Percentiles rank a stretch among this genome's conserved stretches.
Evolutionary conservation across 2,113 vertebrate species (phyloP).

Genomic region (Guaruba guarouba): DNA sequence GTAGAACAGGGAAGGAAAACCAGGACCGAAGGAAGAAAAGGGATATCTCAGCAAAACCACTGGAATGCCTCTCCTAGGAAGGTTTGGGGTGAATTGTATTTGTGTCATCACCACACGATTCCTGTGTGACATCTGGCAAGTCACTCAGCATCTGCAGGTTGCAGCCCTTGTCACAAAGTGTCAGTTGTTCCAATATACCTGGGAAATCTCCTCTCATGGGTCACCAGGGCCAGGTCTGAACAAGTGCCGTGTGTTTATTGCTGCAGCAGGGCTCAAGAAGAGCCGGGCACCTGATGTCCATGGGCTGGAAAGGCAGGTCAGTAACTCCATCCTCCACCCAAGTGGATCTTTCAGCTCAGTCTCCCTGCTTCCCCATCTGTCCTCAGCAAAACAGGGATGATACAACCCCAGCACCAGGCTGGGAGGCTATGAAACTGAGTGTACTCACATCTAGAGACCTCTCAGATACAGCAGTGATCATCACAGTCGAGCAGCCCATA

Average conservation of each 20-base stretch:
- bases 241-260: rapidly evolving
- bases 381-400: neutral
- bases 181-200: neutral
- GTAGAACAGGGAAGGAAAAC: neutral
- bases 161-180: neutral
- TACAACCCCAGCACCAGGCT: neutral
- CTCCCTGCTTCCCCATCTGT: neutral
- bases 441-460: neutral
- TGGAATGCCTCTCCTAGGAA: neutral
- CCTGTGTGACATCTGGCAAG: neutral
- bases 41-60: neutral
- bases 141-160: neutral
- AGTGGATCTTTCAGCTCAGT: neutral
- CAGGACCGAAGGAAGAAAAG: neutral
- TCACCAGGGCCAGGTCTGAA: neutral
- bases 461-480: neutral
- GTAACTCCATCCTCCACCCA: neutral
- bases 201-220: neutral
- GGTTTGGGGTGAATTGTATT: neutral
- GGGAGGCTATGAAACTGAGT: neutral
- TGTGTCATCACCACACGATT: neutral
- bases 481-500: neutral
- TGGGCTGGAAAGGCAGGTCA: neutral
- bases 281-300: neutral
- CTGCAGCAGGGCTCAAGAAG: neutral